Base-by-base conservation (phyloP, 2,797 vertebrate species). In the Chrysolophus pictus region DNA sequence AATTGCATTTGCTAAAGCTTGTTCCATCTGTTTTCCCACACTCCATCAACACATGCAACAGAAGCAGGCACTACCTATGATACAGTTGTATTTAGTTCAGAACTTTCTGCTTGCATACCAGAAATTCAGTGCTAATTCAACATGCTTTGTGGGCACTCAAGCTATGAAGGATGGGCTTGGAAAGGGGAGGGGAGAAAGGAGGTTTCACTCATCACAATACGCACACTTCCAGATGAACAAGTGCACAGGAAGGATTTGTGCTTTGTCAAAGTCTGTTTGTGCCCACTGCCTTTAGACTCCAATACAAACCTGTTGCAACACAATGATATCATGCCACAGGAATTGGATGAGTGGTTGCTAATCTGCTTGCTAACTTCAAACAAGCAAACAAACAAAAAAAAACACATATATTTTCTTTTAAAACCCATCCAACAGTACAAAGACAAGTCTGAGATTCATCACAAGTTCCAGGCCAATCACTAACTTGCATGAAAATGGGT, bases 11-110 rank as follows among this genome's bases (percentile, higher is more conserved):
- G 88, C 84, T 94, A 90, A 95, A 97, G 92, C 90, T 79, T 7
- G 7, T 87, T 88, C 95, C 96, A 97, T 95, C 95, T 97, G 96
- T 96, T 97, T 97, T 96, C 95, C 95, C 96, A 97, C 94, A 97
- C 91, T 96, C 84, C 21, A 22, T 64, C 73, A 88, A 91, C 78
- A 72, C 79, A 56, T 28, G 80, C 65, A 95, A 71, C 67, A 69
- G 93, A 78, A 90, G 86, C 80, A 91, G 72, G 77, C 81, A 58
- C 68, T 96, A 97, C 95, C 94, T 96, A 92, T 8, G 7, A 49
- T 35, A 78, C 47, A 42, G 80, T 19, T 77, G 67, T 28, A 42
- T 84, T 92, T 83, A 81, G 82, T 70, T 85, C 64, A 64, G 94
- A 86, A 93, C 88, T 96, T 96, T 94, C 93, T 94, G 91, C 90